Conservation (phyloP, 1,140 invertebrate species). For the Nilaparvata lugens region DNA sequence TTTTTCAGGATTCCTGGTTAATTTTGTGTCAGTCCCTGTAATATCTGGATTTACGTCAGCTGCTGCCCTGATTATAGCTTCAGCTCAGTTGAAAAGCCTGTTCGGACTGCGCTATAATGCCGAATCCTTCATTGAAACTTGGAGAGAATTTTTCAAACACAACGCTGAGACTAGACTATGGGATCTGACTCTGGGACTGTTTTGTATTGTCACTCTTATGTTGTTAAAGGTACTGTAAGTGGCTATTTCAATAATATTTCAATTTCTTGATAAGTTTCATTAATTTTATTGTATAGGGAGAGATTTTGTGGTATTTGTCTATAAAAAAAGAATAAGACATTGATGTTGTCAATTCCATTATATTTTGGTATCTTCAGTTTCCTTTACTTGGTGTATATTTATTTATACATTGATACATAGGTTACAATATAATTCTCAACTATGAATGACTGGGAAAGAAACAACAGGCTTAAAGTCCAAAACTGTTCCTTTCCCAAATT, state of each 20-base stretch:
- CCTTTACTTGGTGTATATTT: no score
- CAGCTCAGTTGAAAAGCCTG: constrained; percentile 77
- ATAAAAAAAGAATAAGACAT: no score
- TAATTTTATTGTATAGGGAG: no score
- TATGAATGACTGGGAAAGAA: no score
- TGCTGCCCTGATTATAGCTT: constrained; percentile 84
- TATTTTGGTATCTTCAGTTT: no score
- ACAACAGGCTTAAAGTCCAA: no score
- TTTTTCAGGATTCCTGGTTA: constrained; percentile 77
- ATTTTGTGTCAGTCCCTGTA: constrained; percentile 90
- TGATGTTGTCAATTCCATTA: no score
- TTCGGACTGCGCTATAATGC: constrained; percentile 66
- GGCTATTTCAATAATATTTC: not conserved
- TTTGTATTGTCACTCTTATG: constrained; percentile 58
- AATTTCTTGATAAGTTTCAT: no score
- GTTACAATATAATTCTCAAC: no score
- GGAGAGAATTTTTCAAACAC: constrained; percentile 50
- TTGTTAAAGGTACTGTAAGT: constrained; percentile 54
- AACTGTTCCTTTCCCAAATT: no score
- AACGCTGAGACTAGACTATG: constrained; percentile 49
- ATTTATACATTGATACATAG: no score
- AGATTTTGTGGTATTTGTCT: no score
- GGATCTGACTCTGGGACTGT: constrained; percentile 59
- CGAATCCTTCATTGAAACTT: constrained; percentile 58
- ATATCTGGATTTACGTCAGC: constrained; percentile 90